Percentiles rank a stretch among this genome's conserved stretches.
Conservation (phyloP, 1,140 invertebrate genomes). For the Caenorhabditis latens region DNA sequence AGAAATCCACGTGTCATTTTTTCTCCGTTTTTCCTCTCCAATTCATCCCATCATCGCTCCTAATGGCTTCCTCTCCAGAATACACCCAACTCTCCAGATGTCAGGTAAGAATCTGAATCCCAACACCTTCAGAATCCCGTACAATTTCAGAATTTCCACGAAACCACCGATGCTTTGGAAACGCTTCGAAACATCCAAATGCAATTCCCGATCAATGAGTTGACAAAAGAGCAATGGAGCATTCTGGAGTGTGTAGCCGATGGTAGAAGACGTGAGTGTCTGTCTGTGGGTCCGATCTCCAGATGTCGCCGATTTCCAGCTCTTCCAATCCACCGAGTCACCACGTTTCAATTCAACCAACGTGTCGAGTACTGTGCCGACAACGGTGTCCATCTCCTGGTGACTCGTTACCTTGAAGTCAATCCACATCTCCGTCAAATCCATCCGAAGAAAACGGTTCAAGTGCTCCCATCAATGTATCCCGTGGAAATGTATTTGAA, state of each 20-base stretch:
- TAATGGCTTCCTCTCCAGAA: neutral
- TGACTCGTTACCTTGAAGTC: slow-evolving; percentile 25
- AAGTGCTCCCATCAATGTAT: slow-evolving; percentile 8
- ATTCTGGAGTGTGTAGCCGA: neutral
- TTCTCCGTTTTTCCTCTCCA: no score
- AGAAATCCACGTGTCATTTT: no score
- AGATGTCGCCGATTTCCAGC: neutral
- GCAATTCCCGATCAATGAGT: slow-evolving; percentile 5
- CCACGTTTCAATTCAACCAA: neutral
- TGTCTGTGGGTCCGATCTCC: neutral
- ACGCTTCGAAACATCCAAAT: neutral
- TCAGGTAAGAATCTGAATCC: neutral
- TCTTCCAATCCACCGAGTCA: neutral
- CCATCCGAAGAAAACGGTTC: slow-evolving; percentile 1
- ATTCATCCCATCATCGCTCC: no score
- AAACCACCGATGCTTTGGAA: neutral
- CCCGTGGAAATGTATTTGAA: slow-evolving; percentile 30
- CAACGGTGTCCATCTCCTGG: neutral
- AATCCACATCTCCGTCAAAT: neutral
- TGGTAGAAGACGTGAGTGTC: neutral
- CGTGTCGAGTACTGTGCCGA: neutral
- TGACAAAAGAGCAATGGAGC: neutral
- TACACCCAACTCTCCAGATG: neutral
- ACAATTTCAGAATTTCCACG: neutral
- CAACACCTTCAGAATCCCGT: neutral